Base-by-base conservation (phyloP, 2,888 invertebrate species). In the Leucania comma region DNA sequence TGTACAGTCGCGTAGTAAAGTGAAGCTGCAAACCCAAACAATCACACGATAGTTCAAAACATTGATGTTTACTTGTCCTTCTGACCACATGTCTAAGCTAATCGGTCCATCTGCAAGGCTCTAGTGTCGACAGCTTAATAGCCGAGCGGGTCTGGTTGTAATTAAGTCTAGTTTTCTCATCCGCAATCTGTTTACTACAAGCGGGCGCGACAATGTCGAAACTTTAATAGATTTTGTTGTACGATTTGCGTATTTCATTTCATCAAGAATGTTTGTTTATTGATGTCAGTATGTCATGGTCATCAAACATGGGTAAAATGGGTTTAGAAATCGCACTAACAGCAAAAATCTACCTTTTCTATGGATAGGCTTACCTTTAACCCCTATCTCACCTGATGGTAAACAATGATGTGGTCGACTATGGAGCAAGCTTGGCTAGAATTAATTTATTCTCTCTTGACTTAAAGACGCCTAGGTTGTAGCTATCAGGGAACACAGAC, bases 61-160 rank as follows among this genome's bases (percentile, higher is more conserved):
- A 80, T 77, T 86, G 50, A 66, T 84, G 87, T 91, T 90, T 91
- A 86, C 86, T 74, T 83, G 84, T 84, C 84, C 82, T 88, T 87
- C 81, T 58, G 67, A 82, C 80, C 90, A 91, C 83, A 88, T 90
- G 89, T 86, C 77, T 77, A 69, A 72, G 61, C 78, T 84, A 81
- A 72, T 75, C 64, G 35, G 75, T 82, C 74, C 82, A 85, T 72
- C 81, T 87, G 86, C 89, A 88, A 90, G 90, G 89, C 70, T 87
- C 72, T 65, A 53, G 83, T 78, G 93, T 84, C 87, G 93, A 94
- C 86, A 88, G 89, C 83, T 90, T 93, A 87, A 94, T 92, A 79
- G 83, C 79, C 75, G 68, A 79, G 48, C 60, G 58, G 54, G 79
- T 80, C 81, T 88, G 90, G 68, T 81, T 78, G 83, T 80, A 82